A percentile compares a stretch with the other conserved stretches of the same genome.
Conservation (phyloP, 2,113 vertebrate genomes). For the Prietella phreatophila region DNA sequence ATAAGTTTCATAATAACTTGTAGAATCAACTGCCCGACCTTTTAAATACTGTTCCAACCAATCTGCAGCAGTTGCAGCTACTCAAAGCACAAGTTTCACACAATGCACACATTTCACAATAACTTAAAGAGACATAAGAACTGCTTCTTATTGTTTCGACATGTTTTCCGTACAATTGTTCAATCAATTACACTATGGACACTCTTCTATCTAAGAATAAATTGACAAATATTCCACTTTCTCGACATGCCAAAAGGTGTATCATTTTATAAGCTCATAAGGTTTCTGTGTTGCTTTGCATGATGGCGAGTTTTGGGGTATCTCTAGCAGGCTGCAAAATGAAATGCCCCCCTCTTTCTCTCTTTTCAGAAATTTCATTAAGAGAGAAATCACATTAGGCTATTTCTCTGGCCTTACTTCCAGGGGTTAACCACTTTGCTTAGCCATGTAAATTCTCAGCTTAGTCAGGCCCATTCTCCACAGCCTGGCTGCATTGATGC, state of each 20-base stretch:
- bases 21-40: not conserved
- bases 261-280: slow-evolving; percentile 1
- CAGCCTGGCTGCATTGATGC: slow-evolving; percentile 50
- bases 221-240: not conserved
- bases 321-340: slow-evolving; percentile 38
- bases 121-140: not conserved
- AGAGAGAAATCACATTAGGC: slow-evolving; percentile 75
- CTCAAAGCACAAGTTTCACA: not conserved
- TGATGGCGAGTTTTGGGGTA: slow-evolving; percentile 15
- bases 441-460: slow-evolving; percentile 79
- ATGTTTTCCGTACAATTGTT: not conserved
- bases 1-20: slow-evolving; percentile 12
- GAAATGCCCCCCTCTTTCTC: slow-evolving; percentile 43
- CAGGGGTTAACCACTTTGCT: slow-evolving; percentile 78
- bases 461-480: slow-evolving; percentile 77
- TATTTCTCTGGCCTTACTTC: slow-evolving; percentile 66
- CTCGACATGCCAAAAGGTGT: not conserved
- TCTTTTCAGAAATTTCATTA: slow-evolving; percentile 76
- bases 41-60: not conserved
- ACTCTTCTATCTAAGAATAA: not conserved
- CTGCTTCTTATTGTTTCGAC: not conserved
- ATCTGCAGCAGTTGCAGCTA: not conserved
- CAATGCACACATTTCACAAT: not conserved
- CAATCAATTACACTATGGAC: not conserved
- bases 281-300: slow-evolving; percentile 30